phyloP scores from a whole-genome alignment of 2,113 vertebrate genomes.

The Cavia porcellus region DNA sequence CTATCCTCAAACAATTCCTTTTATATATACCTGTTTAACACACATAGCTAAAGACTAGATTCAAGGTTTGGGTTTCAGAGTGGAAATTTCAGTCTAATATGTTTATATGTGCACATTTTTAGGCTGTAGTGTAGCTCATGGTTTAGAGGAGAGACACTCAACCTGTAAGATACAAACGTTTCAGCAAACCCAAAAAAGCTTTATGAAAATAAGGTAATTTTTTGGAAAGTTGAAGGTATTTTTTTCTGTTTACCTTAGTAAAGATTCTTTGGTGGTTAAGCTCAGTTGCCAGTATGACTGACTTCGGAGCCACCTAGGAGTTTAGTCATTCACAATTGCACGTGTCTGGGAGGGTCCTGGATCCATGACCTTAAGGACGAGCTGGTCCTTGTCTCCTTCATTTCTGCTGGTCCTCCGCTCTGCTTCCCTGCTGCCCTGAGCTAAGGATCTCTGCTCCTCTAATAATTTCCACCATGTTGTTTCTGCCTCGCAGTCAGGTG shows the following conservation, averaged over 20 bases:
- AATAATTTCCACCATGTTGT: background rate
- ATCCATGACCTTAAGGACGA: background rate
- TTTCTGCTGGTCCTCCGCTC: background rate
- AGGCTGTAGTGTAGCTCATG: background rate
- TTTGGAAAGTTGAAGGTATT: background rate
- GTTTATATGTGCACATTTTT: background rate
- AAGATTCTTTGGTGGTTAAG: background rate
- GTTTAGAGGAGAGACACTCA: background rate
- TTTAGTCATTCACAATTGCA: background rate
- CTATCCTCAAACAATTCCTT: background rate
- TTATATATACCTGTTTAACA: background rate
- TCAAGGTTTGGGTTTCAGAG: background rate
- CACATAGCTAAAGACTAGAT: background rate
- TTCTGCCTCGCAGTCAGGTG: background rate
- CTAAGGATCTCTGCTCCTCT: background rate
- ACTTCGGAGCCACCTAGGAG: background rate
- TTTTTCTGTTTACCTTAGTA: background rate
- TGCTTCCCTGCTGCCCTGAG: background rate
- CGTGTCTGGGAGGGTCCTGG: background rate
- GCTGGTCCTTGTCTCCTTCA: background rate
- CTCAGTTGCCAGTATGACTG: background rate
- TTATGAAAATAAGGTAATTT: background rate
- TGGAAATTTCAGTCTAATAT: background rate
- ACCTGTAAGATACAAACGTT: background rate
- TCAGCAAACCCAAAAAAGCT: background rate